phyloP scores from a whole-genome alignment of 2,888 invertebrate genomes.

The Pterobdella sp. region DNA sequence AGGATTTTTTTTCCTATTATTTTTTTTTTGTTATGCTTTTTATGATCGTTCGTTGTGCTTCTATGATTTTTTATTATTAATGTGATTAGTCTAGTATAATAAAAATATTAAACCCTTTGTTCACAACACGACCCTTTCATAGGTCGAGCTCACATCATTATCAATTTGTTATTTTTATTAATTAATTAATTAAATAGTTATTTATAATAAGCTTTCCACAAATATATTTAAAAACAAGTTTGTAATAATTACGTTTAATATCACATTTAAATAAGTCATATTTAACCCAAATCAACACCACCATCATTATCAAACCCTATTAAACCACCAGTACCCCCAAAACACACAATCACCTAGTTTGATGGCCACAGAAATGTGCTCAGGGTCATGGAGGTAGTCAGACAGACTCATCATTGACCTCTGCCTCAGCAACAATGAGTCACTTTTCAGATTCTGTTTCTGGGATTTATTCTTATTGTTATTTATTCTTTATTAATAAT shows the following conservation, averaged over 20 bases:
- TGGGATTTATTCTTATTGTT: constrained; percentile 36
- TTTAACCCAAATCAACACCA: too few species aligned
- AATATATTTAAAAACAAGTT: too few species aligned
- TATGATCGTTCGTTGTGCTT: neutral
- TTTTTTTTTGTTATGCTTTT: neutral
- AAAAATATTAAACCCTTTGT: too few species aligned
- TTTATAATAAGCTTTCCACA: too few species aligned
- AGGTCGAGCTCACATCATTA: too few species aligned
- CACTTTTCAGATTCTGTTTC: constrained; percentile 49
- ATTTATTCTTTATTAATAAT: too few species aligned
- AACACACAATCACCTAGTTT: constrained; percentile 41
- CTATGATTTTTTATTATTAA: neutral
- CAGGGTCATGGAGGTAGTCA: constrained; percentile 52
- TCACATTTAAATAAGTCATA: too few species aligned
- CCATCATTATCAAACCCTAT: neutral
- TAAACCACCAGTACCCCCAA: neutral
- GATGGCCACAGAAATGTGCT: constrained; percentile 49
- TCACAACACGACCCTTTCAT: too few species aligned
- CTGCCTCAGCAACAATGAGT: constrained; percentile 45
- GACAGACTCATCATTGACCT: constrained; percentile 50
- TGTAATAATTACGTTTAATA: too few species aligned
- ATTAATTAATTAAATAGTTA: too few species aligned
- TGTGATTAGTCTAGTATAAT: neutral
- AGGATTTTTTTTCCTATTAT: neutral
- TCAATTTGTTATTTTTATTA: too few species aligned